phyloP scores from a whole-genome alignment of 1,140 invertebrate genomes.

The Temnothorax longispinosus region DNA sequence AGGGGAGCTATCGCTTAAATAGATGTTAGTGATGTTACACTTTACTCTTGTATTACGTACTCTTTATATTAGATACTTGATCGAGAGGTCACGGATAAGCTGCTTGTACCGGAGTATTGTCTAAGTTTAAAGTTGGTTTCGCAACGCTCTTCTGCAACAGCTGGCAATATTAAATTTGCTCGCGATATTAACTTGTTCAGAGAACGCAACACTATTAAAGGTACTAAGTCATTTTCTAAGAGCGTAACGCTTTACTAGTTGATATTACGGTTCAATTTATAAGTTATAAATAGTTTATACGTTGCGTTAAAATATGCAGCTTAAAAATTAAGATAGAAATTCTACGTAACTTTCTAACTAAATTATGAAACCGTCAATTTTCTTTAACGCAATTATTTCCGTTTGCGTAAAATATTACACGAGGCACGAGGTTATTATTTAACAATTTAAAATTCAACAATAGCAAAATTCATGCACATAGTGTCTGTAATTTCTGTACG shows the following conservation, averaged over 20 bases:
- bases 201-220: constrained; percentile 48
- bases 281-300: constrained; percentile 31
- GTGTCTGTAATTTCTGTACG: not conserved
- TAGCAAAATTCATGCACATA: not conserved
- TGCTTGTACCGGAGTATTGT: constrained; percentile 30
- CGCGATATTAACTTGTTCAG: constrained; percentile 40
- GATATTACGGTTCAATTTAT: constrained; percentile 31
- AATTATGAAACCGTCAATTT: not conserved
- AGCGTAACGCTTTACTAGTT: not conserved
- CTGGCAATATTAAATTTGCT: constrained; percentile 53
- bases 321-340: constrained; percentile 8
- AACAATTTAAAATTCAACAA: not conserved
- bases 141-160: constrained; percentile 41
- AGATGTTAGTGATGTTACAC: constrained; percentile 10
- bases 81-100: constrained; percentile 8
- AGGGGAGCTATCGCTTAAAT: not conserved
- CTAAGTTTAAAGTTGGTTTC: constrained; percentile 46
- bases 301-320: constrained; percentile 24
- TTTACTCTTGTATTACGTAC: constrained; percentile 2
- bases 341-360: not conserved
- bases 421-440: constrained; percentile 5
- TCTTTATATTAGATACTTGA: constrained; percentile 43
- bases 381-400: not conserved
- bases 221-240: constrained; percentile 28
- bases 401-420: constrained; percentile 3